A percentile compares a stretch with the other conserved stretches of the same genome.
phyloP scores from a whole-genome alignment of 2,888 invertebrate genomes.

The Drosophila quinaria region DNA sequence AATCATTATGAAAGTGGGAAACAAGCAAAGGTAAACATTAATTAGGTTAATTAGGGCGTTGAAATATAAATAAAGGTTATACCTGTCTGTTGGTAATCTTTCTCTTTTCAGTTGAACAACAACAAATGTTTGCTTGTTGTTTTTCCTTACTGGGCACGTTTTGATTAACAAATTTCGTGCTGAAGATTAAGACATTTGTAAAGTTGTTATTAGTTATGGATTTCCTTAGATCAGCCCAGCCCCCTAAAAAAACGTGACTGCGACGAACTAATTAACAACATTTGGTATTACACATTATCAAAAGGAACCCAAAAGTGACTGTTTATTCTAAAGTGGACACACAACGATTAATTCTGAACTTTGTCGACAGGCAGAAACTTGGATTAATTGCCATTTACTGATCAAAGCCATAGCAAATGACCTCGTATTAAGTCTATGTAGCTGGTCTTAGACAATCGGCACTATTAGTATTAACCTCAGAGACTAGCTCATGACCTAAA shows the following conservation, averaged over 20 bases:
- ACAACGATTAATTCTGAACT: constrained; percentile 41
- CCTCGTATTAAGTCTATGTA: constrained; percentile 40
- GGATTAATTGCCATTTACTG: constrained; percentile 51
- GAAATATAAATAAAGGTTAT: constrained; percentile 15
- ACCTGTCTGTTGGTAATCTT: constrained; percentile 31
- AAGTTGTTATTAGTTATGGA: constrained; percentile 59
- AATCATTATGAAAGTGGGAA: constrained; percentile 13
- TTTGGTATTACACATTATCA: constrained; percentile 33
- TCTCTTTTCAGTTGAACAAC: constrained; percentile 14
- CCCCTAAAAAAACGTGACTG: constrained; percentile 48
- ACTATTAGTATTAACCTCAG: constrained; percentile 46
- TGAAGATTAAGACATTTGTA: constrained; percentile 56
- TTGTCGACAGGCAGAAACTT: constrained; percentile 38
- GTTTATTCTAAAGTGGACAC: constrained; percentile 31
- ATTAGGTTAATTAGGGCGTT: constrained; percentile 32
- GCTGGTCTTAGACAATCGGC: constrained; percentile 31
- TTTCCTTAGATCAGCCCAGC: constrained; percentile 40
- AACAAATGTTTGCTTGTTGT: constrained; percentile 40
- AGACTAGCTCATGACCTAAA: constrained; percentile 50
- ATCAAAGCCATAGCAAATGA: constrained; percentile 19
- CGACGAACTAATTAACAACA: constrained; percentile 43
- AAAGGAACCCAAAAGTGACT: constrained; percentile 24
- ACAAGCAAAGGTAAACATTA: constrained; percentile 12
- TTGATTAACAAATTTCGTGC: constrained; percentile 59
- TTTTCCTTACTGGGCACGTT: constrained; percentile 41